Base-by-base conservation (phyloP, 2,888 invertebrate species). In the Andrena bicolor region DNA sequence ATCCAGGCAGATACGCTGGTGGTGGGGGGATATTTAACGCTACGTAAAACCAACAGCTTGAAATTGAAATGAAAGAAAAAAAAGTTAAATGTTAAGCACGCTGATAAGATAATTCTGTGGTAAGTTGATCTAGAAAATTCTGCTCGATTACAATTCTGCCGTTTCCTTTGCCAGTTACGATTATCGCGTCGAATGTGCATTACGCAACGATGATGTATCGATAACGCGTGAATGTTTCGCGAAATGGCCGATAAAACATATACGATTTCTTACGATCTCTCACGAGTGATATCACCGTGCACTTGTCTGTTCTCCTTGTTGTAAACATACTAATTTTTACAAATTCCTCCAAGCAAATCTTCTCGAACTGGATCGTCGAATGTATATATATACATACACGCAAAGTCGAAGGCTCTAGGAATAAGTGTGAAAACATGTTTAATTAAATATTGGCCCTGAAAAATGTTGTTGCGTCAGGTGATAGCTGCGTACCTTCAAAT, bases 171-270 rank as follows among this genome's bases (percentile, higher is more conserved):
- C 41, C 51, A 65, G 60, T 32, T 60, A 51, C 58, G 35, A 58
- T 70, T 79, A 79, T 76, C 79, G 26, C 28, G 28, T 26, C n/a
- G 32, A 53, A 63, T 30, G 28, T 8, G 16, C 32, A 51, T 80
- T 76, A 76, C 77, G 70, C 51, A 76, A 80, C 64, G 16, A 65
- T 51, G 51, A 53, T 65, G 41, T 41, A 65, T 48, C n/a, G 64
- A 65, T 65, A 60, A 60, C 30, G 56, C 60, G 77, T 53, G 26
- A 48, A 51, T 41, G 60, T 70, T 65, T 70, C 70, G 64, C 51
- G 35, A 70, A 60, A 61, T 20, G 7, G 64, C 20, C 20, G 79
- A 76, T 76, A 76, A 78, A 35, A 35, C 32, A 6, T 20, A 35
- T 6, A 32, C 13, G 16, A 23, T 49, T 63, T 56, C 63, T 70